These are phyloP conservation scores for Diachasmimorpha longicaudata DNA, from an alignment of 1,140 invertebrate genomes.

Conservation along the genomic window DNA sequence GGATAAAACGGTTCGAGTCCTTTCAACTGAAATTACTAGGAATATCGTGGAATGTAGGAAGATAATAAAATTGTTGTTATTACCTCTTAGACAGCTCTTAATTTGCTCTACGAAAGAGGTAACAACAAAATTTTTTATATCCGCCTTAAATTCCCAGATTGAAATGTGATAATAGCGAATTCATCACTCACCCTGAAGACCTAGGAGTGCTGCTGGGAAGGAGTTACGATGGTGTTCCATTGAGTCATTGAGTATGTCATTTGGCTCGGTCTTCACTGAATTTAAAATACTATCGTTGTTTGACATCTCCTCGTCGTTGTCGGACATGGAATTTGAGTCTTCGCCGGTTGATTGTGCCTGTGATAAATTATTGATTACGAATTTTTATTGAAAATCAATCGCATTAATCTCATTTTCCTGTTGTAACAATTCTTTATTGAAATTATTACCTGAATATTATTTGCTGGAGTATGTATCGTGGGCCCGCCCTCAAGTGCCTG, in stretches of 20 bases:
- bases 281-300: slow-evolving; percentile 72
- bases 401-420: too few species aligned
- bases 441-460: slow-evolving; percentile 52
- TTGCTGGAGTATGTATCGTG: slow-evolving; percentile 62
- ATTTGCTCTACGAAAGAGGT: too few species aligned
- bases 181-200: slow-evolving; percentile 69
- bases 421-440: neutral
- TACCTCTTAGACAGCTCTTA: too few species aligned
- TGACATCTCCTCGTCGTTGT: slow-evolving; percentile 70
- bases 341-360: slow-evolving; percentile 78
- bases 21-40: too few species aligned
- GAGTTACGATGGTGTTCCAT: slow-evolving; percentile 61
- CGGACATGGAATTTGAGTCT: slow-evolving; percentile 71
- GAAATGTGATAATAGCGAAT: too few species aligned
- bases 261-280: slow-evolving; percentile 68
- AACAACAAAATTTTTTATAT: too few species aligned
- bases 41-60: too few species aligned
- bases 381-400: neutral
- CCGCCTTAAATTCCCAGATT: too few species aligned
- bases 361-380: neutral
- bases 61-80: too few species aligned
- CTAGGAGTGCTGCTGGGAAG: slow-evolving; percentile 74
- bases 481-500: slow-evolving; percentile 75
- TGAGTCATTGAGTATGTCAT: slow-evolving; percentile 63
- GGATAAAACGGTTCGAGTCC: too few species aligned